These are phyloP conservation scores for Merops nubicus DNA, from an alignment of 2,113 vertebrate species.

Conservation along the genomic window DNA sequence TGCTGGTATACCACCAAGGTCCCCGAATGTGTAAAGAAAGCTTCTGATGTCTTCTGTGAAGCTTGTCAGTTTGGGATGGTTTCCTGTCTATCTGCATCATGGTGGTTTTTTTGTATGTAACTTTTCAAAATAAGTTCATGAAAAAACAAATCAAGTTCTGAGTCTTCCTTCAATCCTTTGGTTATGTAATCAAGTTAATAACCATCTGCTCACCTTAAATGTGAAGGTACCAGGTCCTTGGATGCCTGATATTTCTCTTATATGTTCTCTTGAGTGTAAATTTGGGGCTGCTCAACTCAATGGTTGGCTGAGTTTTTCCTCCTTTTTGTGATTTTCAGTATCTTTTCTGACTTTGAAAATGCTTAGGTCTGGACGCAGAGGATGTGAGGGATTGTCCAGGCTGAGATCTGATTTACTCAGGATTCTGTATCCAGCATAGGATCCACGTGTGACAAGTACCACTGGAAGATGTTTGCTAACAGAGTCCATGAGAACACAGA, in stretches of 20 bases:
- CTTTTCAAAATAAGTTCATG: not conserved
- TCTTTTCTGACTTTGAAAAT: not conserved
- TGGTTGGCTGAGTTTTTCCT: not conserved
- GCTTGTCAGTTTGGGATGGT: not conserved
- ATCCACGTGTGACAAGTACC: not conserved
- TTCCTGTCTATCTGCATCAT: not conserved
- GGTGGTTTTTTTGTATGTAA: not conserved
- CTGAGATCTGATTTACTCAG: not conserved
- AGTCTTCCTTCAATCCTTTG: not conserved
- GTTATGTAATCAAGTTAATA: not conserved
- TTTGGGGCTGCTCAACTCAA: not conserved
- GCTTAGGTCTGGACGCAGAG: not conserved
- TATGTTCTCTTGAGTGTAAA: not conserved
- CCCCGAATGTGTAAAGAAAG: not conserved
- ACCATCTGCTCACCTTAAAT: not conserved
- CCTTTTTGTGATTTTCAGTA: not conserved
- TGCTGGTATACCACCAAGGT: not conserved
- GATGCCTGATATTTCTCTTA: not conserved
- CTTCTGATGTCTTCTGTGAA: no score
- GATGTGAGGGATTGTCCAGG: not conserved
- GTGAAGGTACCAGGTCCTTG: not conserved
- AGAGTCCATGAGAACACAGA: not conserved
- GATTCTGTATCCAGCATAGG: not conserved
- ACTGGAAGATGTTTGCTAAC: not conserved
- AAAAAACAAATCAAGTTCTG: not conserved